These are phyloP conservation scores for Germaria angustata DNA, from an alignment of 2,888 invertebrate genomes.

Conservation along the genomic window DNA sequence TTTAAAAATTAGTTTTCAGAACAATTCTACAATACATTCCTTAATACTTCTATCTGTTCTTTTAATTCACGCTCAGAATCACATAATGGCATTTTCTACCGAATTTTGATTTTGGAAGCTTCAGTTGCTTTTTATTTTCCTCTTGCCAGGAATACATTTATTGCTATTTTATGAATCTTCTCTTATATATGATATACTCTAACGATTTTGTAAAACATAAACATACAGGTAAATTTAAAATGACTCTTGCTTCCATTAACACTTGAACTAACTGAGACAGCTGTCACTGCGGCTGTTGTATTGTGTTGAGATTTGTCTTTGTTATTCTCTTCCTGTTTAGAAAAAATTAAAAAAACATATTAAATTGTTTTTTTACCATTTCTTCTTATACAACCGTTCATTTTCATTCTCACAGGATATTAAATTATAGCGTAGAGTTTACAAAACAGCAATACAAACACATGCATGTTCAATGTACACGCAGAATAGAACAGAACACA, in stretches of 20 bases:
- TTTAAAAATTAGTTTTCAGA: too few relatives aligned
- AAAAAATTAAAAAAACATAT: conserved; percentile 26
- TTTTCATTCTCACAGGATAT: conserved; percentile 60
- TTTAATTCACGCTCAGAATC: too few relatives aligned
- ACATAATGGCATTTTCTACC: too few relatives aligned
- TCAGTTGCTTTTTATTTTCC: conserved; percentile 6
- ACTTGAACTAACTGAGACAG: conserved; percentile 20
- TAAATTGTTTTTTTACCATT: conserved; percentile 22
- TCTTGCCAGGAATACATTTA: background rate
- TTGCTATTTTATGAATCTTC: background rate
- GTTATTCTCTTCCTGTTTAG: conserved; percentile 22
- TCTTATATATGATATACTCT: conserved; percentile 16
- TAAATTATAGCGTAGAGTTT: conserved; percentile 39
- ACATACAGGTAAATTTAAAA: conserved; percentile 49
- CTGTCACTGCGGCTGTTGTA: conserved; percentile 34
- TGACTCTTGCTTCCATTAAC: conserved; percentile 4
- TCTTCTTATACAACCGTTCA: background rate
- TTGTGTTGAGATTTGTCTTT: conserved; percentile 22
- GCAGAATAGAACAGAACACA: conserved; percentile 1
- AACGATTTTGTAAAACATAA: conserved; percentile 24
- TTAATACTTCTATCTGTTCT: too few relatives aligned
- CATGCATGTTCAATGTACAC: background rate
- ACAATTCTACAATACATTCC: too few relatives aligned
- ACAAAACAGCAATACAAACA: background rate
- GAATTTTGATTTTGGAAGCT: background rate